Percentiles rank a stretch among this genome's conserved stretches.
These are phyloP conservation scores for Tetheella fluctuosa DNA, from an alignment of 2,888 invertebrate species.

Conservation along the genomic window DNA sequence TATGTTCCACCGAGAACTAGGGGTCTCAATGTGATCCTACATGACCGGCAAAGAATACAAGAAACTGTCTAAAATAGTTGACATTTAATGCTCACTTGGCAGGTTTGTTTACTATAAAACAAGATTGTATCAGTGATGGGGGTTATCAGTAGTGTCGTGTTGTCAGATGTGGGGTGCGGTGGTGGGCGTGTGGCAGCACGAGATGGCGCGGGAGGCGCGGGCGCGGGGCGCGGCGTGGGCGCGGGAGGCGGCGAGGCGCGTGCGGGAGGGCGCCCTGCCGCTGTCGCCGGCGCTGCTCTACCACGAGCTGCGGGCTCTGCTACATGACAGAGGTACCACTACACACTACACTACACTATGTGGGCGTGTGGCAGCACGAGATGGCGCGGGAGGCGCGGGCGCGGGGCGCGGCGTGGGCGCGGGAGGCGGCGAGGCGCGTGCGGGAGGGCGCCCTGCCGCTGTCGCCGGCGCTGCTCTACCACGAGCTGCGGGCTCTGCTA, in stretches of 20 bases:
- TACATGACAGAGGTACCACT: constrained; percentile 78
- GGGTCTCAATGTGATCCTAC: too few relatives aligned
- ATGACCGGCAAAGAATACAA: too few relatives aligned
- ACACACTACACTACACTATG: constrained; percentile 9
- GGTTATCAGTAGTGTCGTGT: neutral
- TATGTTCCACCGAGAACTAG: too few relatives aligned
- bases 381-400: constrained; percentile 64
- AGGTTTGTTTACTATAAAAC: too few relatives aligned
- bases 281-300: constrained; percentile 71
- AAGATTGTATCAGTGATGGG: too few relatives aligned
- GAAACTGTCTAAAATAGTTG: too few relatives aligned
- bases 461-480: constrained; percentile 68
- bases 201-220: constrained; percentile 66
- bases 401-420: constrained; percentile 60
- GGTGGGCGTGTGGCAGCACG: constrained; percentile 69
- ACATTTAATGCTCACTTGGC: too few relatives aligned
- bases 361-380: constrained; percentile 72
- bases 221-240: constrained; percentile 62
- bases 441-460: constrained; percentile 70
- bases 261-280: constrained; percentile 69
- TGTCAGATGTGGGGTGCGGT: constrained; percentile 62
- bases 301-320: constrained; percentile 66
- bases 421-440: constrained; percentile 62
- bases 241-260: constrained; percentile 59
- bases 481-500: constrained; percentile 68